These are phyloP conservation scores for Urechis unicinctus DNA, from an alignment of 2,888 invertebrate genomes.

Conservation along the genomic window DNA sequence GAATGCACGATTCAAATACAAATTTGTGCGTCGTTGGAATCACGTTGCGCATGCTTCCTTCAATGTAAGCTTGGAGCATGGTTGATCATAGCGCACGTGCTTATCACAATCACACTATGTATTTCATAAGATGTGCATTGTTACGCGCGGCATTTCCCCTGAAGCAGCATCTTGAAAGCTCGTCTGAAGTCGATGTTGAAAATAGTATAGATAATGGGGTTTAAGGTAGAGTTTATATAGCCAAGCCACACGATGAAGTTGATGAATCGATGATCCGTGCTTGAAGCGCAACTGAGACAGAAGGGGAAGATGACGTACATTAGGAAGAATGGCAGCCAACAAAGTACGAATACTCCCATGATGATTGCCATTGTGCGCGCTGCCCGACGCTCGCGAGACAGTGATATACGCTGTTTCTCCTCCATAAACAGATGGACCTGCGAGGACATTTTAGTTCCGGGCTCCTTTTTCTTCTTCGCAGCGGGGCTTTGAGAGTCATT, in stretches of 20 bases:
- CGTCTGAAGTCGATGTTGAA: slow-evolving; percentile 87
- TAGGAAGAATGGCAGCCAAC: no score
- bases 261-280: slow-evolving; percentile 24
- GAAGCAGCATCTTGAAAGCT: slow-evolving; percentile 59
- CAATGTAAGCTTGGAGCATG: no score
- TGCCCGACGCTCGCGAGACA: slow-evolving; percentile 88
- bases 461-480: neutral
- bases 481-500: no score
- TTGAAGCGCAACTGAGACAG: slow-evolving; percentile 17
- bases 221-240: slow-evolving; percentile 60
- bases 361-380: slow-evolving; percentile 93
- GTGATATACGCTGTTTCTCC: slow-evolving; percentile 61
- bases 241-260: slow-evolving; percentile 90
- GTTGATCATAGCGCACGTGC: no score
- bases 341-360: slow-evolving; percentile 95
- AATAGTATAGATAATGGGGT: slow-evolving; percentile 93
- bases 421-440: slow-evolving; percentile 49
- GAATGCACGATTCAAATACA: no score
- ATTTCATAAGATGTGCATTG: no score
- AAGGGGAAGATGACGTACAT: slow-evolving; percentile 74
- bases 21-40: no score
- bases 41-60: no score
- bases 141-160: no score
- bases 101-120: no score
- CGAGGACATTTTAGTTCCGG: no score